Percentiles rank a stretch among this genome's conserved stretches.
These are phyloP conservation scores for Mormyrus iriodes DNA, from an alignment of 2,113 vertebrate species.

Conservation along the genomic window DNA sequence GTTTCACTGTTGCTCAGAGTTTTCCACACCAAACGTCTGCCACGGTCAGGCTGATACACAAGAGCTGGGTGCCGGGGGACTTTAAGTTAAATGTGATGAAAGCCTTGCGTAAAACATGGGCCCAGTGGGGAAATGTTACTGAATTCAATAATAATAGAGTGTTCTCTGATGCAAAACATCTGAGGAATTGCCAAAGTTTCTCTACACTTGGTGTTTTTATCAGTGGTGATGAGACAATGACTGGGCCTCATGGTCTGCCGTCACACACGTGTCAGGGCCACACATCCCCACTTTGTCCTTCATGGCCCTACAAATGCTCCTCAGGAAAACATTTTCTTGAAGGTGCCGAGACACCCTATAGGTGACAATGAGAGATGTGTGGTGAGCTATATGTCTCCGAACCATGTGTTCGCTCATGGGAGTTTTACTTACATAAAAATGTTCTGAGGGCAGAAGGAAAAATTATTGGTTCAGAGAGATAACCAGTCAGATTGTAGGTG, in stretches of 20 bases:
- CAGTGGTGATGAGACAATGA: background rate
- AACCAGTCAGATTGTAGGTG: too few relatives aligned
- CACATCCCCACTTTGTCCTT: background rate
- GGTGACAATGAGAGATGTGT: background rate
- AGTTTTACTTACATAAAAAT: background rate
- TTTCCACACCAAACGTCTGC: background rate
- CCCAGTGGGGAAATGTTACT: background rate
- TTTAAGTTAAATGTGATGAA: background rate
- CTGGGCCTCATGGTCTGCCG: background rate
- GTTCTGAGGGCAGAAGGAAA: background rate
- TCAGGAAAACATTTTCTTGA: background rate
- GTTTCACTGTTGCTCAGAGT: background rate
- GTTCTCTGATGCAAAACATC: background rate
- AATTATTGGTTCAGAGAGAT: background rate
- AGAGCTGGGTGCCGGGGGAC: background rate
- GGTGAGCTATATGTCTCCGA: background rate
- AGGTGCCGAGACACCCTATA: background rate
- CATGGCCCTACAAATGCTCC: background rate
- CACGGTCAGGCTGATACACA: background rate
- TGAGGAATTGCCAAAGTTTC: background rate
- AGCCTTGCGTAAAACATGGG: background rate
- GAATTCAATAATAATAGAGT: background rate
- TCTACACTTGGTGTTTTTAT: background rate
- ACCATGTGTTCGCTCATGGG: background rate
- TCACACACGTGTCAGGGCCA: background rate